phyloP scores from a whole-genome alignment of 2,888 invertebrate genomes.

The Spisula solida region DNA sequence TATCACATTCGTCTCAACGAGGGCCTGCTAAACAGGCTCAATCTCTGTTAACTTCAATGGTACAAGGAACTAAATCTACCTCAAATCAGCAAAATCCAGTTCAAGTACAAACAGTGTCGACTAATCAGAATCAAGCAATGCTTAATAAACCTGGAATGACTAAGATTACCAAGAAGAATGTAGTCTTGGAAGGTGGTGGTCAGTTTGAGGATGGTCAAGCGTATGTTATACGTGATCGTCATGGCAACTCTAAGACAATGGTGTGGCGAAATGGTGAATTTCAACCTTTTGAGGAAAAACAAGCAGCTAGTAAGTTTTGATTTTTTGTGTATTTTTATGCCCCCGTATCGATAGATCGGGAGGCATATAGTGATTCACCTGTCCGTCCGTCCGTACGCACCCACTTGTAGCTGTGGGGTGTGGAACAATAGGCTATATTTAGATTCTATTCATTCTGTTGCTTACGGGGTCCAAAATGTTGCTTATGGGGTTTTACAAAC shows the following conservation, averaged over 20 bases:
- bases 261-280: slow-evolving; percentile 61
- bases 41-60: not conserved
- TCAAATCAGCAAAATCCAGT: slow-evolving; percentile 44
- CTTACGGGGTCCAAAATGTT: no score
- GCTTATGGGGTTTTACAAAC: no score
- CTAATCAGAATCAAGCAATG: slow-evolving; percentile 45
- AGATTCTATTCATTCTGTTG: no score
- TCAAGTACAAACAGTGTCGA: slow-evolving; percentile 59
- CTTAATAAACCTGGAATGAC: slow-evolving; percentile 18
- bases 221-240: slow-evolving; percentile 63
- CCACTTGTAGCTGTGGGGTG: no score
- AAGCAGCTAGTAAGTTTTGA: slow-evolving; percentile 48
- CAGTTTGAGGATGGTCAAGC: slow-evolving; percentile 70
- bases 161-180: slow-evolving; percentile 55
- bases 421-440: no score
- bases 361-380: no score
- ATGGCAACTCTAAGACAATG: slow-evolving; percentile 65
- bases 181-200: slow-evolving; percentile 68
- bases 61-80: slow-evolving; percentile 40
- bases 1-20: slow-evolving; percentile 34
- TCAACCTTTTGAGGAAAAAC: slow-evolving; percentile 35
- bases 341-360: no score
- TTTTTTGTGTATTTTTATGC: not conserved
- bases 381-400: no score
- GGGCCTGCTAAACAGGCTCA: not conserved